Conservation (phyloP, 1,140 invertebrate species). For the Homarus americanus region DNA sequence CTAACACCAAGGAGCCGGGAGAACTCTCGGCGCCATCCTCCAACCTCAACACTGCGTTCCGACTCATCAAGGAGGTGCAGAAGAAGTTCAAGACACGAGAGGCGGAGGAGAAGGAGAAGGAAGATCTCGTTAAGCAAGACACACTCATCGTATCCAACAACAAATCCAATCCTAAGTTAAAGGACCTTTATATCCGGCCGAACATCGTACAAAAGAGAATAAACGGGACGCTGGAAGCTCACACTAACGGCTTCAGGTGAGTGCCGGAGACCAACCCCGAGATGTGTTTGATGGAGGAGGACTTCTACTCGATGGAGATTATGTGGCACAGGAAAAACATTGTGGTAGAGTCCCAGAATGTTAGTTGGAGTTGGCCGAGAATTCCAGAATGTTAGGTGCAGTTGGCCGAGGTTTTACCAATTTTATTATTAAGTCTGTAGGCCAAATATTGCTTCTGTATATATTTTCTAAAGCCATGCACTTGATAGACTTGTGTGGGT, state of each 20-base stretch:
- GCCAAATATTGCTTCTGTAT: too few species aligned
- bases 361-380: too few species aligned
- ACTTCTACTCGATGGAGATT: too few species aligned
- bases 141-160: conserved; percentile 96
- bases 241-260: conserved; percentile 93
- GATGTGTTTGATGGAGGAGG: too few species aligned
- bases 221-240: conserved; percentile 94
- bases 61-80: conserved; percentile 99
- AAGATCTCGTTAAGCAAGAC: conserved; percentile 99
- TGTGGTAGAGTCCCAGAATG: too few species aligned
- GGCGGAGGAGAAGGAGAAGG: conserved; percentile 98
- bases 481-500: too few species aligned
- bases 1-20: conserved; percentile 98
- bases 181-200: conserved; percentile 98
- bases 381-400: too few species aligned
- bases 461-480: too few species aligned
- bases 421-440: too few species aligned
- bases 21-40: conserved; percentile 96
- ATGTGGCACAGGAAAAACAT: too few species aligned
- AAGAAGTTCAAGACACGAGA: conserved; percentile 99
- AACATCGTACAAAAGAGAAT: conserved; percentile 99
- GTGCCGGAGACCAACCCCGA: too few species aligned
- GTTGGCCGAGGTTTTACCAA: too few species aligned
- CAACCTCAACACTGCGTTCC: conserved; percentile 97
- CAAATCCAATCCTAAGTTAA: conserved; percentile 98